phyloP scores from a whole-genome alignment of 2,888 invertebrate genomes.

The Melinaea marsaeus region DNA sequence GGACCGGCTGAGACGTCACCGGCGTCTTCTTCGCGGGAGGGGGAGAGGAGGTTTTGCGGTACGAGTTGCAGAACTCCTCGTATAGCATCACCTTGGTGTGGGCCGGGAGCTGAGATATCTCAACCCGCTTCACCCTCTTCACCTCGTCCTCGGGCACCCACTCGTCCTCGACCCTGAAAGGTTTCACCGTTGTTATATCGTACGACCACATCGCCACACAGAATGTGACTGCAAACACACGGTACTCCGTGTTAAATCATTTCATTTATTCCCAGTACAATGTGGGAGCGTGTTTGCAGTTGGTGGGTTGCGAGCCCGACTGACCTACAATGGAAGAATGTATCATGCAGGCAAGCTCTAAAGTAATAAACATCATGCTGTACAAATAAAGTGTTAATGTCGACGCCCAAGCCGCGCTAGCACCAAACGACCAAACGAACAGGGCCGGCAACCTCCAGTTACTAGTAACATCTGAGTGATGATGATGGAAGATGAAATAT shows the following conservation, averaged over 20 bases:
- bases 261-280: slow-evolving; percentile 5
- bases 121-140: slow-evolving; percentile 79
- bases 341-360: slow-evolving; percentile 2
- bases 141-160: slow-evolving; percentile 89
- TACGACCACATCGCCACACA: slow-evolving; percentile 52
- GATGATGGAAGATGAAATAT: too few relatives aligned
- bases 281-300: slow-evolving; percentile 63
- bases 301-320: slow-evolving; percentile 58
- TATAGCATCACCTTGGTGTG: slow-evolving; percentile 72
- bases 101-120: slow-evolving; percentile 72
- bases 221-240: slow-evolving; percentile 66
- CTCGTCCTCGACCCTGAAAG: slow-evolving; percentile 87
- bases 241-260: slow-evolving; percentile 5
- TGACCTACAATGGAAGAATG: slow-evolving; percentile 8
- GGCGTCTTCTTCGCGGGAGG: slow-evolving; percentile 35
- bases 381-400: background rate
- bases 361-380: slow-evolving; percentile 11
- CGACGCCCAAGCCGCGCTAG: slow-evolving; percentile 1
- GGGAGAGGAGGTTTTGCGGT: slow-evolving; percentile 44
- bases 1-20: slow-evolving; percentile 29
- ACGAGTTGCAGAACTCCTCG: slow-evolving; percentile 71
- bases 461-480: slow-evolving; percentile 47
- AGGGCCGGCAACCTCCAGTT: slow-evolving; percentile 58
- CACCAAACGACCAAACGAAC: slow-evolving; percentile 10
- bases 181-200: slow-evolving; percentile 25